A percentile compares a stretch with the other conserved stretches of the same genome.
Conservation (phyloP, 1,140 invertebrate species). For the Lepidotrigona ventralis region DNA sequence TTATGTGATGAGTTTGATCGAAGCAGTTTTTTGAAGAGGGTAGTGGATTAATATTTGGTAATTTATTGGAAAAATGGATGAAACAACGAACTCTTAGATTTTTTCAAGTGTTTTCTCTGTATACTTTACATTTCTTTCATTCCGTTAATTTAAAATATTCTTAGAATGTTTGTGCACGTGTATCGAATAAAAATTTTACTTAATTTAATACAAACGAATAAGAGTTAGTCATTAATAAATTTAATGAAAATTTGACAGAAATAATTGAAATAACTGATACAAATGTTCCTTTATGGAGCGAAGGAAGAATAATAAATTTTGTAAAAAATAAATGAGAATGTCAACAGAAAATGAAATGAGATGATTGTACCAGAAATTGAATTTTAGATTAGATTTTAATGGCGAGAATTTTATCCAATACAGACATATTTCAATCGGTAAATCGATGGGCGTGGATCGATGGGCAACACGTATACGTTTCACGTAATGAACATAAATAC, state of each 20-base stretch:
- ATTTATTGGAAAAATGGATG: neutral
- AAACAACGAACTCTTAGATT: neutral
- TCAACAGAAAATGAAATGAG: neutral
- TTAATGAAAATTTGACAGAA: neutral
- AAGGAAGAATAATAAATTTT: neutral
- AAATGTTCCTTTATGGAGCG: neutral
- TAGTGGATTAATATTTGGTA: neutral
- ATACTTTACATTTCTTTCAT: neutral
- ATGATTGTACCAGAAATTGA: neutral
- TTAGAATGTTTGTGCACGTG: too few species aligned
- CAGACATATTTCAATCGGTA: neutral
- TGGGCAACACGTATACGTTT: neutral
- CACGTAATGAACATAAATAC: neutral
- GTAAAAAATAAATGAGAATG: neutral
- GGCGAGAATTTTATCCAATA: neutral
- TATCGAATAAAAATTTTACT: too few species aligned
- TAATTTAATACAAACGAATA: too few species aligned
- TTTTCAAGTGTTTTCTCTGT: neutral
- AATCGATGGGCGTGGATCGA: neutral
- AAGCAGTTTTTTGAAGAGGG: neutral
- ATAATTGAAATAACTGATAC: neutral
- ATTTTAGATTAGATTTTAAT: neutral
- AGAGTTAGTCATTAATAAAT: neutral
- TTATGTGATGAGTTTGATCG: too few species aligned
- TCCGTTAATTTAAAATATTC: too few species aligned